phyloP scores from a whole-genome alignment of 2,113 vertebrate genomes.

The Ranitomeya variabilis region DNA sequence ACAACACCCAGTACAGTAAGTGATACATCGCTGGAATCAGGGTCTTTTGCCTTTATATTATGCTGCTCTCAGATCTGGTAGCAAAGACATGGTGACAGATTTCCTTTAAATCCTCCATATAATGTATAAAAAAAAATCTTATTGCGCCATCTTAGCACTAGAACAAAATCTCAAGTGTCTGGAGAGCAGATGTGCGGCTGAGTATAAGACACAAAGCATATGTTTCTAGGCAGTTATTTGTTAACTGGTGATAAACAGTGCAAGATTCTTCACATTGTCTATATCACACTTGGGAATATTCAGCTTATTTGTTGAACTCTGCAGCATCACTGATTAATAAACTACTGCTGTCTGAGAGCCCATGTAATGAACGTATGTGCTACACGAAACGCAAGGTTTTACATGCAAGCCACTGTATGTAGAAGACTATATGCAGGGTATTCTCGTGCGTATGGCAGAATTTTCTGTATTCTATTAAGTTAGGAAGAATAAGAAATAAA shows the following conservation, averaged over 20 bases:
- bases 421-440: background rate
- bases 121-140: conserved; percentile 1
- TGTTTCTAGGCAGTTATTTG: conserved; percentile 45
- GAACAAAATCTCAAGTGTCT: conserved; percentile 37
- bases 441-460: background rate
- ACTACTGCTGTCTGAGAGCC: background rate
- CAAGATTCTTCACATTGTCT: conserved; percentile 28
- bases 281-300: conserved; percentile 43
- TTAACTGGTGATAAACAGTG: conserved; percentile 54
- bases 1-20: too few species aligned
- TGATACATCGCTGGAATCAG: too few species aligned
- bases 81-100: too few species aligned
- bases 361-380: background rate
- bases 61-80: too few species aligned
- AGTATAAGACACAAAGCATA: conserved; percentile 35
- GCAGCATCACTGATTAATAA: conserved; percentile 32
- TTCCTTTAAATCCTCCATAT: background rate
- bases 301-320: conserved; percentile 28
- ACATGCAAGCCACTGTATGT: background rate
- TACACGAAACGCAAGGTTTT: background rate
- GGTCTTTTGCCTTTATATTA: too few species aligned
- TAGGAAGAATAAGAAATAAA: background rate
- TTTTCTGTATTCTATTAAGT: background rate
- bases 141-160: conserved; percentile 54
- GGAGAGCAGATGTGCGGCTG: conserved; percentile 38